phyloP scores from a whole-genome alignment of 2,888 invertebrate genomes.

The Caradrina clavipalpis region DNA sequence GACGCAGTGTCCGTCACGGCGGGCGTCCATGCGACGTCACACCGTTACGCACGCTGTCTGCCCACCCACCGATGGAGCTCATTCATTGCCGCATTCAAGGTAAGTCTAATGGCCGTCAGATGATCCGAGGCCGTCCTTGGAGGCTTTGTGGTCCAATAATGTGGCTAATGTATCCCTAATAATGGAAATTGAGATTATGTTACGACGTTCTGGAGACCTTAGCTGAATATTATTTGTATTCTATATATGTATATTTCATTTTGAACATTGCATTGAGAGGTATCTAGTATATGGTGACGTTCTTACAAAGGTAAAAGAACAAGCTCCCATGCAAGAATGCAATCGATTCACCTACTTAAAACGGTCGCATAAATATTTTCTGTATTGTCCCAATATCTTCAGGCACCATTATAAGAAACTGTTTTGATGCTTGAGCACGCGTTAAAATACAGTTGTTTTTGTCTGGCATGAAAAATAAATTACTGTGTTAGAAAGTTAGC shows the following conservation, averaged over 20 bases:
- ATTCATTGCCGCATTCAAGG: constrained; percentile 94
- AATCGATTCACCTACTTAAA: background rate
- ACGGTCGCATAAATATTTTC: background rate
- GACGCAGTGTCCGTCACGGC: constrained; percentile 94
- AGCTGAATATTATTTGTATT: no score
- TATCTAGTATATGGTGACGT: background rate
- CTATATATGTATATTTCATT: background rate
- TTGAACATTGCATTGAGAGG: background rate
- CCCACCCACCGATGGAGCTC: constrained; percentile 89
- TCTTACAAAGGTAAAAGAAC: background rate
- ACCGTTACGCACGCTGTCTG: constrained; percentile 91
- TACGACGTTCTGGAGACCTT: background rate
- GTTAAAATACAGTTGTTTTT: constrained; percentile 24
- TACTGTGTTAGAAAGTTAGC: constrained; percentile 52
- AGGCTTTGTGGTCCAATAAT: background rate
- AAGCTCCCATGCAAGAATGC: background rate
- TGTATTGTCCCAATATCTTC: background rate
- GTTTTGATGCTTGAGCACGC: constrained; percentile 1
- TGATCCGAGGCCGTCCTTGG: background rate
- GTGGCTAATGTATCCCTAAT: background rate
- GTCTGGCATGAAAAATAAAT: constrained; percentile 18
- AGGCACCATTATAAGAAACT: background rate
- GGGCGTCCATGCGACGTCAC: constrained; percentile 93
- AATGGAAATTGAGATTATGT: background rate
- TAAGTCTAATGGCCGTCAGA: constrained; percentile 52